These are phyloP conservation scores for Noturus placidus DNA, from an alignment of 2,113 vertebrate species.

Conservation along the genomic window DNA sequence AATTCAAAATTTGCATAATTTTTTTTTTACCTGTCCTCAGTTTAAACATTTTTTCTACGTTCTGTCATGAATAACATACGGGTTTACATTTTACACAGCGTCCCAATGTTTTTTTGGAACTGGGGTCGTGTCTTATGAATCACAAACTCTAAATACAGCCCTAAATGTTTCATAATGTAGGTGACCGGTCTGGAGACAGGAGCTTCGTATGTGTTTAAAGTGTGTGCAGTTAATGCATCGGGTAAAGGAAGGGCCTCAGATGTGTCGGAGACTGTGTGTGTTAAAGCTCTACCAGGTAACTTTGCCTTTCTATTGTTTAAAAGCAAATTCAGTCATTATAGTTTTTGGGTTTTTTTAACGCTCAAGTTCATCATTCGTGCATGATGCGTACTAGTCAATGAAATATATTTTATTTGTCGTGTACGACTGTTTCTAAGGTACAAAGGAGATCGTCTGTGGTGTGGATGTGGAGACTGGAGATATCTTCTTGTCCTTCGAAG, in stretches of 20 bases:
- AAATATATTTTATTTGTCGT: not conserved
- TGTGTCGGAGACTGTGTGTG: slow-evolving; percentile 82
- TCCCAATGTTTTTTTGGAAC: too few species aligned
- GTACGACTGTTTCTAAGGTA: slow-evolving; percentile 69
- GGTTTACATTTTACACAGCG: too few species aligned
- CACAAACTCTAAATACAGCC: not conserved
- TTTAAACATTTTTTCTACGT: too few species aligned
- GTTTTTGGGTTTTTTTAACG: not conserved
- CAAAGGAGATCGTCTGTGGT: slow-evolving; percentile 83
- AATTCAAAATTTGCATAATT: too few species aligned
- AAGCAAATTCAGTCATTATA: not conserved
- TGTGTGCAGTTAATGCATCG: slow-evolving; percentile 80
- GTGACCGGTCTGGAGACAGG: slow-evolving; percentile 81
- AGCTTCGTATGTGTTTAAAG: slow-evolving; percentile 86
- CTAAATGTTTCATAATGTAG: slow-evolving; percentile 53
- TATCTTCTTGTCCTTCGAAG: slow-evolving; percentile 87
- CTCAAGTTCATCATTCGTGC: not conserved
- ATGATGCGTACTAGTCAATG: not conserved
- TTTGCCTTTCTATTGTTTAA: not conserved
- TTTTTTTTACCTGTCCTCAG: too few species aligned
- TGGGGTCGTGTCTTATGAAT: too few species aligned
- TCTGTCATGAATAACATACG: too few species aligned
- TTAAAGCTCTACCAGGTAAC: slow-evolving; percentile 83
- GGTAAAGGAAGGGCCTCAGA: slow-evolving; percentile 84
- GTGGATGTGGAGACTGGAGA: slow-evolving; percentile 90